These are phyloP conservation scores for Pollenia amentaria DNA, from an alignment of 2,888 invertebrate genomes.

Conservation along the genomic window DNA sequence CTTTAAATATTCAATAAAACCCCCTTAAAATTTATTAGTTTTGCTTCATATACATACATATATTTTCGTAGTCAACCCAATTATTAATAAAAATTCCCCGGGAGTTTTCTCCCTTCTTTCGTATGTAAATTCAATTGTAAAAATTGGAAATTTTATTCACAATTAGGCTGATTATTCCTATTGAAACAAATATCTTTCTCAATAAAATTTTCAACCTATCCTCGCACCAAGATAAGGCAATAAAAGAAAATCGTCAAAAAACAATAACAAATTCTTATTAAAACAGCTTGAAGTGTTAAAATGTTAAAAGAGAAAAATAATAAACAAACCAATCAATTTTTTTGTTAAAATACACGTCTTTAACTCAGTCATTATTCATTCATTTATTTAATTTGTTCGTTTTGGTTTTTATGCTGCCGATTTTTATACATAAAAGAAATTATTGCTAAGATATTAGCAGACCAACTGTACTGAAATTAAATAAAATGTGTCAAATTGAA, in stretches of 20 bases:
- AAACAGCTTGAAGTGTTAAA: conserved; percentile 13
- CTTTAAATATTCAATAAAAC: too few relatives aligned
- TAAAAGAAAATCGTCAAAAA: not conserved
- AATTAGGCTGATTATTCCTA: too few relatives aligned
- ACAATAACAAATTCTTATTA: conserved; percentile 14
- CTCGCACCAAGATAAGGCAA: not conserved
- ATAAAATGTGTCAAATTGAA: conserved; percentile 66
- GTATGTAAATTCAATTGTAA: too few relatives aligned
- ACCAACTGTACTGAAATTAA: conserved; percentile 56
- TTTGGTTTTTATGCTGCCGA: not conserved
- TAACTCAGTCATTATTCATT: conserved; percentile 14
- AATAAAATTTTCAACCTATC: not conserved
- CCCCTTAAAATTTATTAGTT: too few relatives aligned
- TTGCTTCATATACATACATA: too few relatives aligned
- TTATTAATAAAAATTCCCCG: too few relatives aligned
- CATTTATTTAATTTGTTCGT: not conserved
- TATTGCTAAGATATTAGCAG: conserved; percentile 42
- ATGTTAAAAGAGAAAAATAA: not conserved
- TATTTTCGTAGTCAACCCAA: too few relatives aligned
- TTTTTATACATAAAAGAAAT: not conserved
- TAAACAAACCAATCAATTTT: conserved; percentile 30
- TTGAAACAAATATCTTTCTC: too few relatives aligned
- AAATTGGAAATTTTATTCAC: too few relatives aligned
- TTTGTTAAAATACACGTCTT: conserved; percentile 5
- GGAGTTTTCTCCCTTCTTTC: too few relatives aligned